Evolutionary conservation across 2,888 invertebrate genomes (phyloP), one percentile per base, ranked within the genome.

Genomic region (Epistrophella euchroma): DNA sequence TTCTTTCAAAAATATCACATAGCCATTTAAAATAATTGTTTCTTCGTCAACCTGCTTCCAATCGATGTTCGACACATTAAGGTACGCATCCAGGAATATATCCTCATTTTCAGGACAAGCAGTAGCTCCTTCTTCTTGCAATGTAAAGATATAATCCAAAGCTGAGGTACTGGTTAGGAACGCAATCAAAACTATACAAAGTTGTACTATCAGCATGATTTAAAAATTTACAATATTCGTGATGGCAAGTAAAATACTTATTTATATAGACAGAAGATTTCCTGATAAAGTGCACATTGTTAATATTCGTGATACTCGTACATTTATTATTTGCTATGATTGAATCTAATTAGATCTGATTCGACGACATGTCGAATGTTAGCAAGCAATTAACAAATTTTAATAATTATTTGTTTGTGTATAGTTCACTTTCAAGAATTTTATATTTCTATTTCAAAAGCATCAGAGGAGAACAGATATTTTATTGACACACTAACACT

Each of bases 71-170:
- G 58, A 60, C 11, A 37, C 1, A 37, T 60, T 22, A 15, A 60
- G 40, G 22, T 32, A 60, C 2, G 37, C 22, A 37, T 15, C 22
- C 9, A 60, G 13, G 17, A 60, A 60, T 37, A 32, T 37, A 15
- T 60, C 0, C 10, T 60, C 58, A 37, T 13, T 9, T 22, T 15
- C 58, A 22, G 37, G n/a, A 37, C 58, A 60, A 22, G 58, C 15
- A 22, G 11, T 32, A 15, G 37, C 37, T 60, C 58, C 58, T 15
- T 22, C 58, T 22, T 60, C 58, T 22, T 37, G 37, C 13, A 37
- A 19, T 22, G 17, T 15, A 37, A 60, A 60, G 2, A 37, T 4
- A 22, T 60, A 60, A 60, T 60, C 58, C 37, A 60, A 40, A 22
- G 22, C 58, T 13, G 15, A 9, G 1, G 15, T 22, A 60, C 19